phyloP scores from a whole-genome alignment of 2,113 vertebrate genomes.

The Blennius ocellaris region DNA sequence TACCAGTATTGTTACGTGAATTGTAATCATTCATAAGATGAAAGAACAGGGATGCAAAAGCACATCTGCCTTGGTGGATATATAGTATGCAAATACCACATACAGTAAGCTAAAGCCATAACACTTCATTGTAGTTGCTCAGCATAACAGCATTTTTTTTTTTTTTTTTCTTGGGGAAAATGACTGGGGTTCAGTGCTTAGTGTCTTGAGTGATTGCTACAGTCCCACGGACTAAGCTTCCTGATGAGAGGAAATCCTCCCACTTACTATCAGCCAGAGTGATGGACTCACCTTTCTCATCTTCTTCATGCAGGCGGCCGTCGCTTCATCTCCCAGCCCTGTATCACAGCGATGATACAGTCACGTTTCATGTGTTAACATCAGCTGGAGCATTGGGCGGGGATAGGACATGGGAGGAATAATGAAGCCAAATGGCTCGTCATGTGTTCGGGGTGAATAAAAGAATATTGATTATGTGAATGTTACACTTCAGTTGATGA shows the following conservation, averaged over 20 bases:
- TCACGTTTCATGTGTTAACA: constrained; percentile 26
- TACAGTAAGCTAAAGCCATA: neutral
- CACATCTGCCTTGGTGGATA: neutral
- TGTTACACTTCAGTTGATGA: constrained; percentile 42
- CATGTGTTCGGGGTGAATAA: constrained; percentile 42
- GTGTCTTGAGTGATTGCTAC: neutral
- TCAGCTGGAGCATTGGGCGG: constrained; percentile 3
- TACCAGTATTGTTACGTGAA: too few relatives aligned
- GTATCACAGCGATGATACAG: neutral
- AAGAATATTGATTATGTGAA: constrained; percentile 39
- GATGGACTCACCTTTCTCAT: constrained; percentile 24
- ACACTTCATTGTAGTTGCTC: neutral
- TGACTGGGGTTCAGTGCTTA: neutral
- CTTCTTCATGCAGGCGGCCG: constrained; percentile 8
- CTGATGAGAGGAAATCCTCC: constrained; percentile 25
- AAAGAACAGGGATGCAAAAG: neutral
- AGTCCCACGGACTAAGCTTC: neutral
- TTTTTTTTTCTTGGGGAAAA: neutral
- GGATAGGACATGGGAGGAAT: constrained; percentile 32
- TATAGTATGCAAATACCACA: neutral
- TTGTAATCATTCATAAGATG: too few relatives aligned
- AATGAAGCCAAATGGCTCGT: constrained; percentile 49
- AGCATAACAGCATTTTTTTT: neutral
- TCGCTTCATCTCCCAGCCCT: neutral
- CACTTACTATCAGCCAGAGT: constrained; percentile 35